Evolutionary conservation across 2,888 invertebrate genomes (phyloP).

Genomic region (Holacanthella duospinosa): DNA sequence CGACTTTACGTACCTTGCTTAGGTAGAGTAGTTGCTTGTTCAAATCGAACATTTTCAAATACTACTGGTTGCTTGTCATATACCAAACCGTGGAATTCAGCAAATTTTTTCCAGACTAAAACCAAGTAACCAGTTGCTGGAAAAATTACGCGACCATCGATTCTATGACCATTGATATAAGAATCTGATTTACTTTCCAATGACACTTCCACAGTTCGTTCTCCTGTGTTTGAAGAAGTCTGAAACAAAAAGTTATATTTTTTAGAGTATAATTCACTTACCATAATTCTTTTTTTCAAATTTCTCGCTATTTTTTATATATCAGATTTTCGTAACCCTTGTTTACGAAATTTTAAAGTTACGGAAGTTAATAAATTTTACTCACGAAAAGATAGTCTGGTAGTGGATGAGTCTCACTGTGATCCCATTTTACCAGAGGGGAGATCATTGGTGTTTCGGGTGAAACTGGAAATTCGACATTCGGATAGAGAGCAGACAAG

Average conservation of each 20-base stretch:
- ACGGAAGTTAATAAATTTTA: too few relatives aligned
- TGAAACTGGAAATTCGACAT: slow-evolving; percentile 69
- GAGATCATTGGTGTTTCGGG: slow-evolving; percentile 74
- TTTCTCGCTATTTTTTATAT: too few relatives aligned
- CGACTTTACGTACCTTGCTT: too few relatives aligned
- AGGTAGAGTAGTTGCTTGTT: too few relatives aligned
- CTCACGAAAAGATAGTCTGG: slow-evolving; percentile 9
- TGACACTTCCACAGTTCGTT: slow-evolving; percentile 58
- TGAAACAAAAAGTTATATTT: too few relatives aligned
- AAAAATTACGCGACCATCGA: slow-evolving; percentile 59
- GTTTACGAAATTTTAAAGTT: too few relatives aligned
- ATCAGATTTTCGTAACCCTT: too few relatives aligned
- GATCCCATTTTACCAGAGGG: slow-evolving; percentile 79
- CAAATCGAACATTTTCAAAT: slow-evolving; percentile 57
- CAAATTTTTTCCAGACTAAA: slow-evolving; percentile 73
- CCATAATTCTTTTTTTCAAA: too few relatives aligned
- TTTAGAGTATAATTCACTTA: too few relatives aligned
- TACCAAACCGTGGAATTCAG: slow-evolving; percentile 61
- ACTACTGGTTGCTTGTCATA: slow-evolving; percentile 57
- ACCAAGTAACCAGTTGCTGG: slow-evolving; percentile 72
- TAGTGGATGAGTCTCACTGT: slow-evolving; percentile 46
- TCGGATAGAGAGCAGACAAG: slow-evolving; percentile 51
- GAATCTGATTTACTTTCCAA: slow-evolving; percentile 59
- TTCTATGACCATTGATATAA: slow-evolving; percentile 51
- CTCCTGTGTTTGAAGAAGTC: too few relatives aligned